Evolutionary conservation across 2,113 vertebrate genomes (phyloP), one percentile per base, ranked within the genome.

Genomic region (Variabilichromis moorii): DNA sequence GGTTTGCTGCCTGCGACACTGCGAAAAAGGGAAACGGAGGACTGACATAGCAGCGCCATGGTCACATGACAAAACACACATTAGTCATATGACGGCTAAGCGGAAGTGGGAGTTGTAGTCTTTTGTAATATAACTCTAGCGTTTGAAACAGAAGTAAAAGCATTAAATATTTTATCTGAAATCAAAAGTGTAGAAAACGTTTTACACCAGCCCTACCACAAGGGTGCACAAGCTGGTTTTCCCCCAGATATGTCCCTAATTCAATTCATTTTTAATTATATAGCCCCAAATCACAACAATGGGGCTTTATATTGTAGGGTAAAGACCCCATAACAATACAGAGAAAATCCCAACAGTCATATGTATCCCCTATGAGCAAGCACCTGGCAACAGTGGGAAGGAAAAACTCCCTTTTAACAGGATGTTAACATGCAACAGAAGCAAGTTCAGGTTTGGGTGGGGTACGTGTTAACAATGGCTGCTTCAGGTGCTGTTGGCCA

Each of bases 31-130:
- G 87, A 88, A 94, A 84, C 86, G 19, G 31, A 47, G 28, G 24
- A 26, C 14, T 33, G 82, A 61, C 71, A 68, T 84, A 81, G 88
- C 89, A 1, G 73, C 50, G n/a, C 11, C 31, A 3, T 5, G 88
- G 90, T 96, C 95, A 96, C 95, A 28, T 96, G 95, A 94, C 92
- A 73, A 80, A 92, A 94, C 92, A 92, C 82, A 71, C 63, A 1
- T 53, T 8, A 8, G 86, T 96, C 95, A 95, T 87, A 90, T 96
- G 94, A 94, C n/a, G 2, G 4, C 35, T 3, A 4, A 3, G 53
- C 3, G 10, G 2, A 12, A 5, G 1, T 53, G 93, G 95, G 94
- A 93, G 28, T 82, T 94, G 95, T 93, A 95, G 95, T 95, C 53
- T 33, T 71, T 76, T 81, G 19, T 31, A 24, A 82, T 35, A 35